phyloP scores from a whole-genome alignment of 2,797 vertebrate genomes.

The Manis pentadactyla region DNA sequence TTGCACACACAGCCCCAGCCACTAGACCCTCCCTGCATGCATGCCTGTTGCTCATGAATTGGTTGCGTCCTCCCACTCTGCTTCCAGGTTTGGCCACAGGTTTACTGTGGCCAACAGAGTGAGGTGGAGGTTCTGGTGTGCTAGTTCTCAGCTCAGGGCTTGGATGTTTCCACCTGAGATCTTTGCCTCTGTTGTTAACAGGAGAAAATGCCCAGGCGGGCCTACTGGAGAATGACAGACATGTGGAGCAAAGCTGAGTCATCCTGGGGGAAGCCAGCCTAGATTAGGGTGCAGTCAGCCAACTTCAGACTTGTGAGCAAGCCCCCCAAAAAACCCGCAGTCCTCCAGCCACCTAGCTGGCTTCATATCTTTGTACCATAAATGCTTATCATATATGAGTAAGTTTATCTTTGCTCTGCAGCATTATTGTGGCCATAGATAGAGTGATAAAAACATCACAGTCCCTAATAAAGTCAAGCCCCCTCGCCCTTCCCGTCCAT shows the following conservation, averaged over 20 bases:
- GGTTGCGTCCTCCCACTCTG: background rate
- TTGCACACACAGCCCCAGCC: rapidly evolving
- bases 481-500: background rate
- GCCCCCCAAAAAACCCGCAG: background rate
- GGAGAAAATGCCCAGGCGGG: background rate
- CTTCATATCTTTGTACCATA: background rate
- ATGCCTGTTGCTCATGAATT: rapidly evolving
- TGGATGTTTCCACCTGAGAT: background rate
- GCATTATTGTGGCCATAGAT: background rate
- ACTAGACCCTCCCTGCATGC: background rate
- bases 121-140: background rate
- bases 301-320: background rate
- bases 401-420: background rate
- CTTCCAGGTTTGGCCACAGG: too few species aligned
- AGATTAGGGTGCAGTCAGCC: background rate
- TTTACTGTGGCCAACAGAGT: background rate
- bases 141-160: background rate
- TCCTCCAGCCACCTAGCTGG: background rate
- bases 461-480: background rate
- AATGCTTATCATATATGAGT: background rate
- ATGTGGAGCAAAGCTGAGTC: background rate
- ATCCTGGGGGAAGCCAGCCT: background rate
- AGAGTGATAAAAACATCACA: background rate
- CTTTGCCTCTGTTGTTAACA: background rate
- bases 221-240: background rate